Conservation (phyloP, 2,888 invertebrate genomes). For the Pandemis corylana region DNA sequence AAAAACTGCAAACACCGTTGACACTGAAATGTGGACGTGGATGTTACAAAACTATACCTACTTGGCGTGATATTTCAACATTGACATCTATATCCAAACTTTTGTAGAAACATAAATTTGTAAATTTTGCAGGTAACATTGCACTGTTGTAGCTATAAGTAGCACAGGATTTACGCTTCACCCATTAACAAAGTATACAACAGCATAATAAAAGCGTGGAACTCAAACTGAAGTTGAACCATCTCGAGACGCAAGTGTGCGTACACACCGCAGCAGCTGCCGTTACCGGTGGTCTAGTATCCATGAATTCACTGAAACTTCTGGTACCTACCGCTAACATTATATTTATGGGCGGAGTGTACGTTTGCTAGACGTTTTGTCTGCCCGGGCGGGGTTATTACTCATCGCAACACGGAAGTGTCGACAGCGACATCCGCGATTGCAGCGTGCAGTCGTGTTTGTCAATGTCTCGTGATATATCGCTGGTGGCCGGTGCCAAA, state of each 20-base stretch:
- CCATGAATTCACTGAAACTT: conserved; percentile 27
- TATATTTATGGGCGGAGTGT: conserved; percentile 26
- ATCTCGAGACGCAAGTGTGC: conserved; percentile 14
- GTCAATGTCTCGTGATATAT: conserved; percentile 75
- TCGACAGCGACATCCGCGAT: conserved; percentile 74
- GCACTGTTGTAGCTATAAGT: not conserved
- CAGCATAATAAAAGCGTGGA: not conserved
- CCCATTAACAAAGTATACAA: not conserved
- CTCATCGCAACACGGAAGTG: conserved; percentile 73
- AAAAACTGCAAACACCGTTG: conserved; percentile 4
- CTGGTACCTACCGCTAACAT: conserved; percentile 11
- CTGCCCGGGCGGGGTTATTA: conserved; percentile 58
- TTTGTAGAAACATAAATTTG: no score
- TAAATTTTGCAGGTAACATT: no score
- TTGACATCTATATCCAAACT: not conserved
- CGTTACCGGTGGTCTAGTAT: conserved; percentile 14
- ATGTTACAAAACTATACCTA: not conserved
- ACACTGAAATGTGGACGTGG: conserved; percentile 6
- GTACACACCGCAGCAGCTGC: conserved; percentile 12
- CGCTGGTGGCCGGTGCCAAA: conserved; percentile 66
- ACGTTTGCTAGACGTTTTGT: conserved; percentile 51
- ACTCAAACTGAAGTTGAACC: conserved; percentile 5
- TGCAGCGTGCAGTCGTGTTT: conserved; percentile 69
- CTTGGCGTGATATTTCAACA: not conserved
- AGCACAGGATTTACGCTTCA: not conserved